phyloP scores from a whole-genome alignment of 2,797 vertebrate species.

The Meriones psammophilus region DNA sequence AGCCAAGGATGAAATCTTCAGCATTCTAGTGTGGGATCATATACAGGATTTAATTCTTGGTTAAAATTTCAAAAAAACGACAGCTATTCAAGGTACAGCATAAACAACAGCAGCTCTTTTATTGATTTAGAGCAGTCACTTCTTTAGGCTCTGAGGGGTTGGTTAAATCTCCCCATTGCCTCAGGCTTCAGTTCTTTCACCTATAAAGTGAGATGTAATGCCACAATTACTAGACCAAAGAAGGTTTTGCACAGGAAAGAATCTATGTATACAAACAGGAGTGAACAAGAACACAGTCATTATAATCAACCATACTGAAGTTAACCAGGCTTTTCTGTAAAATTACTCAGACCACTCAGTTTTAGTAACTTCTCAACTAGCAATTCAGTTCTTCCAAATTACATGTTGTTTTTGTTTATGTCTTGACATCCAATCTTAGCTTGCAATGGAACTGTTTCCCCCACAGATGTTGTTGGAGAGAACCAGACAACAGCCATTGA shows the following conservation, averaged over 20 bases:
- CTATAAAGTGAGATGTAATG: background rate
- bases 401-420: background rate
- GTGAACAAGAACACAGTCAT: background rate
- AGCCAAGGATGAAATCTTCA: background rate
- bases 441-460: background rate
- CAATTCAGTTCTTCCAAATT: background rate
- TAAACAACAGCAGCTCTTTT: background rate
- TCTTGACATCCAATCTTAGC: background rate
- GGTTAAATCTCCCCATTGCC: background rate
- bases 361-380: background rate
- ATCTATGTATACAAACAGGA: background rate
- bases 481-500: conserved; percentile 67
- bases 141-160: background rate
- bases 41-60: background rate
- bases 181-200: background rate
- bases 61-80: background rate
- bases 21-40: background rate
- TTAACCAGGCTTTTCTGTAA: background rate
- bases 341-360: background rate
- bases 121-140: background rate
- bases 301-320: background rate
- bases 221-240: background rate
- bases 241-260: background rate
- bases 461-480: background rate
- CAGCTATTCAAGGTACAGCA: background rate